A percentile compares a stretch with the other conserved stretches of the same genome.
Evolutionary conservation across 2,797 vertebrate species (phyloP).

Genomic region (Melanogrammus aeglefinus): DNA sequence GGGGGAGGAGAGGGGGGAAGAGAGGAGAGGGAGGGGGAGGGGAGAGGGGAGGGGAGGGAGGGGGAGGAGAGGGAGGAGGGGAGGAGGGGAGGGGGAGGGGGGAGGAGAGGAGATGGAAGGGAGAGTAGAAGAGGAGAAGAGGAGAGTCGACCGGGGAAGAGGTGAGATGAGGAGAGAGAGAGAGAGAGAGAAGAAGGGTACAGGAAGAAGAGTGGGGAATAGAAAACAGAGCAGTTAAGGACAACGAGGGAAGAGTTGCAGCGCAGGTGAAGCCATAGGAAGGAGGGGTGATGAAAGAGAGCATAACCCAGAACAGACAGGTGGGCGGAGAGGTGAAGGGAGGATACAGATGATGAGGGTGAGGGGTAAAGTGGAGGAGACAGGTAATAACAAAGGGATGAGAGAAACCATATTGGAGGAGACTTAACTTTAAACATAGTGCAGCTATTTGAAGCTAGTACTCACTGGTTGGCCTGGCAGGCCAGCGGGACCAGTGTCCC

Average conservation of each 20-base stretch:
- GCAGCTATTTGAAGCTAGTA: conserved; percentile 34
- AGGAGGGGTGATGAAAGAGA: neutral
- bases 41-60: too few relatives aligned
- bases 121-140: too few relatives aligned
- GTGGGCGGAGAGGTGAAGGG: neutral
- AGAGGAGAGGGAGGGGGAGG: neutral
- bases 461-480: conserved; percentile 91
- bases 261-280: neutral
- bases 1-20: neutral
- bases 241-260: neutral
- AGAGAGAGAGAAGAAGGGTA: neutral
- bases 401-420: neutral
- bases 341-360: neutral
- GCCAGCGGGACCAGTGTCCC: conserved; percentile 85
- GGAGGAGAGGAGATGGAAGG: too few relatives aligned
- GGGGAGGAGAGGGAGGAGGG: too few relatives aligned
- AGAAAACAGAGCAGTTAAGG: neutral
- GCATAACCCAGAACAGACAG: neutral
- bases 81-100: too few relatives aligned
- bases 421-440: neutral
- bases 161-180: neutral
- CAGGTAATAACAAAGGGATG: neutral
- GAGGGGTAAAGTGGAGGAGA: neutral
- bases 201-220: neutral
- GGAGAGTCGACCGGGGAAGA: too few relatives aligned